Conservation (phyloP, 2,888 invertebrate species). For the Ichneumoninae sp. region DNA sequence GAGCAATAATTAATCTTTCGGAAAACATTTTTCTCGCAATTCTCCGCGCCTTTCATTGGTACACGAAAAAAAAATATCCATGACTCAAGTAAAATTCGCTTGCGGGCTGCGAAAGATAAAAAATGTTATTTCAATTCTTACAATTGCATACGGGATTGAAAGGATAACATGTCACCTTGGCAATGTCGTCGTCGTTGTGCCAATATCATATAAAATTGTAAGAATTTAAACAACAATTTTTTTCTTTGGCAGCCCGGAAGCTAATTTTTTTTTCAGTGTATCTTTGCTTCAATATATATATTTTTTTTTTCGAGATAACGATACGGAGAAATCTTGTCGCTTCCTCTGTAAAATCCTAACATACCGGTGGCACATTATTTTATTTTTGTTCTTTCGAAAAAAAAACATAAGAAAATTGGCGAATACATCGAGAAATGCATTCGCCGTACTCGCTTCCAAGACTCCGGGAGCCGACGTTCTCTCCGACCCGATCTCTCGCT, state of each 20-base stretch:
- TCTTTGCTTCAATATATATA: background rate
- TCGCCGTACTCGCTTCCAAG: slow-evolving; percentile 10
- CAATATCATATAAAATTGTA: no score
- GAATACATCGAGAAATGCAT: slow-evolving; percentile 23
- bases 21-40: background rate
- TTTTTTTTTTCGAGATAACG: background rate
- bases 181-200: no score
- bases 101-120: no score
- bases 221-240: no score
- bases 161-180: no score
- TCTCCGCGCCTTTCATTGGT: background rate
- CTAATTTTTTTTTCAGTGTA: background rate
- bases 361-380: background rate
- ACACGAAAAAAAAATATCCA: no score
- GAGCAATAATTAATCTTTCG: background rate
- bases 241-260: no score
- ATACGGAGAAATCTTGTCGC: background rate
- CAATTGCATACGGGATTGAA: no score
- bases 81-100: no score
- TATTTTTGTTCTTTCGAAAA: background rate
- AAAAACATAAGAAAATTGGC: background rate
- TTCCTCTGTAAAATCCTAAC: slow-evolving; percentile 6
- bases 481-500: slow-evolving; percentile 18
- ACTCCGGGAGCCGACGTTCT: slow-evolving; percentile 3
- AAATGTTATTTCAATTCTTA: no score